A percentile compares a stretch with the other conserved stretches of the same genome.
Evolutionary conservation across 2,888 invertebrate species (phyloP).

Genomic region (Cerastis leucographa): DNA sequence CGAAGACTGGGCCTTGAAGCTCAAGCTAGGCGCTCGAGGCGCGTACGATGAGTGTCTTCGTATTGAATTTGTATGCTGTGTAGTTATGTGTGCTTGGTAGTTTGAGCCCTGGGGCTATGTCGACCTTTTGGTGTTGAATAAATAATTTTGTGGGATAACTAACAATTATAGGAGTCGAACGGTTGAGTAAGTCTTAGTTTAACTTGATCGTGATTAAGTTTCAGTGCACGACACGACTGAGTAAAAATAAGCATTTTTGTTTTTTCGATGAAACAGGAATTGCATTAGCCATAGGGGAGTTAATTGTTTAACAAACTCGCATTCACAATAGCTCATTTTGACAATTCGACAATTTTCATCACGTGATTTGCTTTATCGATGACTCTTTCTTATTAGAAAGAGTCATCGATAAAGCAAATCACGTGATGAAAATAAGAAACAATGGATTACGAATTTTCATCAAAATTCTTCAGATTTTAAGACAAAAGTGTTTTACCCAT

Average conservation of each 20-base stretch:
- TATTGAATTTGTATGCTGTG: slow-evolving; percentile 60
- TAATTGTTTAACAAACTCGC: neutral
- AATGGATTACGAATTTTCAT: neutral
- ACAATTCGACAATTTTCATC: neutral
- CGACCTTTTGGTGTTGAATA: slow-evolving; percentile 27
- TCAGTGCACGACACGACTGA: neutral
- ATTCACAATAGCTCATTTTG: neutral
- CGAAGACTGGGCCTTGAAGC: slow-evolving; percentile 63
- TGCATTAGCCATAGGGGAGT: neutral
- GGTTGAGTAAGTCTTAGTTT: neutral
- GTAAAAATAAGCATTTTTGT: neutral
- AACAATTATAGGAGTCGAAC: slow-evolving; percentile 8
- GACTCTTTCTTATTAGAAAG: too few species aligned
- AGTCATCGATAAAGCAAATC: neutral
- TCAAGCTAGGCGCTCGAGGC: slow-evolving; percentile 69
- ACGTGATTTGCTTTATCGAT: neutral
- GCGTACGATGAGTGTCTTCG: slow-evolving; percentile 57
- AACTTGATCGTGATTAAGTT: slow-evolving; percentile 16
- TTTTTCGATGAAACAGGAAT: neutral
- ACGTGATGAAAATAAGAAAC: neutral
- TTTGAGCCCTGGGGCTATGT: slow-evolving; percentile 13
- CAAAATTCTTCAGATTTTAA: too few species aligned
- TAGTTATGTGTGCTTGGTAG: slow-evolving; percentile 53
- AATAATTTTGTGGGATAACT: slow-evolving; percentile 15
- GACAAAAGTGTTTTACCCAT: neutral